Evolutionary conservation across 2,797 vertebrate genomes (phyloP).

Genomic region (Hypotaenidia philippensis): DNA sequence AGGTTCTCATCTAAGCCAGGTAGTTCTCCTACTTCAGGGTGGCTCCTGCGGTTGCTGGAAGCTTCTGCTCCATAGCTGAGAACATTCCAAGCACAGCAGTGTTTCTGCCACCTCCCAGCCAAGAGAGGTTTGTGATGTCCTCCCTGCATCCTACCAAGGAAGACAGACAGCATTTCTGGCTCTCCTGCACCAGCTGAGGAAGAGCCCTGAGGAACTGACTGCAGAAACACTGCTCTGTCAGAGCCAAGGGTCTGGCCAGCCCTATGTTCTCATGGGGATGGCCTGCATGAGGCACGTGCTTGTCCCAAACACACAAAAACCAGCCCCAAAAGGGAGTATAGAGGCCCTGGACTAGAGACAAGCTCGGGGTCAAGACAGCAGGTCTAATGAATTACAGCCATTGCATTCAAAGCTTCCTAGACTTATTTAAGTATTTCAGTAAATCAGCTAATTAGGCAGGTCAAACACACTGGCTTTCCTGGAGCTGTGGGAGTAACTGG

Average conservation of each 20-base stretch:
- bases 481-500: neutral
- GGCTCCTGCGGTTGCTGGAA: neutral
- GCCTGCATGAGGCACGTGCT: fast-evolving
- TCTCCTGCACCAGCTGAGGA: neutral
- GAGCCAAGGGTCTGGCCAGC: neutral
- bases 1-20: neutral
- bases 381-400: neutral
- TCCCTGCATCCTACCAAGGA: neutral
- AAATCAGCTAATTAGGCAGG: neutral
- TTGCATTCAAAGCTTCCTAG: neutral
- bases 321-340: neutral
- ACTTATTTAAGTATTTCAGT: neutral
- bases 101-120: neutral
- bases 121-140: neutral
- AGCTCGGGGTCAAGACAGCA: neutral
- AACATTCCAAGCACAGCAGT: neutral
- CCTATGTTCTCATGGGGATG: neutral
- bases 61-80: neutral
- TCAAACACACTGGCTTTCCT: neutral
- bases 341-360: neutral
- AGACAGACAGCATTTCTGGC: neutral
- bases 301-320: neutral
- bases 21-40: neutral
- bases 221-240: neutral
- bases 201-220: neutral